These are phyloP conservation scores for Microplitis deprimator DNA, from an alignment of 2,888 invertebrate genomes.

Conservation along the genomic window DNA sequence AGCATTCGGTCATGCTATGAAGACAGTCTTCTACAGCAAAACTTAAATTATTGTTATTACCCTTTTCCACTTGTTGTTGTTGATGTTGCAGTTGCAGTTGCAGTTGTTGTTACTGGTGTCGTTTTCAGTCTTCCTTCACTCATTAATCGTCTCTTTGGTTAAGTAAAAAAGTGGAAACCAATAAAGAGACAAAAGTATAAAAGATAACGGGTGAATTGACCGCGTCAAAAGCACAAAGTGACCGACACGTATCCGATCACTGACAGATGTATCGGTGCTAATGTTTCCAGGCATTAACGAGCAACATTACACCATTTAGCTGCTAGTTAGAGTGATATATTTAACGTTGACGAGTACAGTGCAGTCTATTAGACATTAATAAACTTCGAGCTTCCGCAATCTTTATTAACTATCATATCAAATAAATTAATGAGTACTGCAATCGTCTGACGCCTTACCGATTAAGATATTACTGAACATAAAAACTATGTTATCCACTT, in stretches of 20 bases:
- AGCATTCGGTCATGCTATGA: conserved; percentile 34
- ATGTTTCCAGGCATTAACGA: conserved; percentile 25
- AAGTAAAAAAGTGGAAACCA: not conserved
- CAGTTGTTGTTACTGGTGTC: not conserved
- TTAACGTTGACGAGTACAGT: conserved; percentile 17
- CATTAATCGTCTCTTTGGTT: not conserved
- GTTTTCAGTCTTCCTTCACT: not conserved
- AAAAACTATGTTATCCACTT: too few relatives aligned
- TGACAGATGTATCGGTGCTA: conserved; percentile 25
- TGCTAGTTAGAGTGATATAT: conserved; percentile 23
- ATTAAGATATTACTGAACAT: not conserved
- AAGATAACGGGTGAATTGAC: conserved; percentile 21
- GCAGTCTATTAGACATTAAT: not conserved
- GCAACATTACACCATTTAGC: conserved; percentile 17
- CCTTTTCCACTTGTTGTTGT: not conserved
- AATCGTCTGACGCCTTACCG: conserved; percentile 13
- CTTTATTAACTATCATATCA: not conserved
- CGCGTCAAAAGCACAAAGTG: conserved; percentile 9
- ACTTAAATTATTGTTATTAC: not conserved
- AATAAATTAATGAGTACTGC: not conserved
- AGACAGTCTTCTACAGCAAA: not conserved
- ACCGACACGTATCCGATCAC: conserved; percentile 26
- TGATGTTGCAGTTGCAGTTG: not conserved
- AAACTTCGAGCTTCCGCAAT: conserved; percentile 23
- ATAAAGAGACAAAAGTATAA: conserved; percentile 12